phyloP scores from a whole-genome alignment of 2,888 invertebrate species.

The Liposcelis brunnea region DNA sequence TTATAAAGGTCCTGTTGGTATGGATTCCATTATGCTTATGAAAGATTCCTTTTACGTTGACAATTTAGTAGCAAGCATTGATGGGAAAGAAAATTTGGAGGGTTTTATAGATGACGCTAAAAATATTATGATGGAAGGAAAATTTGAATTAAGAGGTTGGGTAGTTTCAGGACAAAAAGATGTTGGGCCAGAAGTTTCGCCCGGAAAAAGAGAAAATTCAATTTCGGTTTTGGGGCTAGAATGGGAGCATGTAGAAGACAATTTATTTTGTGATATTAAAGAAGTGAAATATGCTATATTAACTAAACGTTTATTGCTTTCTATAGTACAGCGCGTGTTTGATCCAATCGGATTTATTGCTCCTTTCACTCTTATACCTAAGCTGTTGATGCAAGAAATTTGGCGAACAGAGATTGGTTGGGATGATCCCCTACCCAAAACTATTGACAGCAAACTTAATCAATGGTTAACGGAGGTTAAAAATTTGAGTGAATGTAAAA shows the following conservation, averaged over 20 bases:
- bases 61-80: constrained; percentile 10
- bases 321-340: constrained; percentile 11
- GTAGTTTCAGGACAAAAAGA: constrained; percentile 1
- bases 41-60: constrained; percentile 12
- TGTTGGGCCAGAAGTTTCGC: neutral
- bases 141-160: constrained; percentile 11
- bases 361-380: constrained; percentile 14
- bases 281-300: neutral
- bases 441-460: constrained; percentile 11
- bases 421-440: constrained; percentile 15
- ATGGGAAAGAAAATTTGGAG: neutral
- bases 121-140: neutral
- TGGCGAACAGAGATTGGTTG: constrained; percentile 16
- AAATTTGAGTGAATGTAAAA: constrained; percentile 13
- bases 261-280: constrained; percentile 8
- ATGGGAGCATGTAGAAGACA: constrained; percentile 5
- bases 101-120: constrained; percentile 7
- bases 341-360: constrained; percentile 15
- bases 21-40: constrained; percentile 4
- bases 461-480: constrained; percentile 14
- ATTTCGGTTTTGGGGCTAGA: constrained; percentile 8
- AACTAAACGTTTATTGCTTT: constrained; percentile 12
- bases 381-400: constrained; percentile 15
- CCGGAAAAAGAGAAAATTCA: neutral
- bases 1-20: neutral